Evolutionary conservation across 2,888 invertebrate species (phyloP), one percentile per base, ranked within the genome.

Genomic region (Pseudococcus longispinus): DNA sequence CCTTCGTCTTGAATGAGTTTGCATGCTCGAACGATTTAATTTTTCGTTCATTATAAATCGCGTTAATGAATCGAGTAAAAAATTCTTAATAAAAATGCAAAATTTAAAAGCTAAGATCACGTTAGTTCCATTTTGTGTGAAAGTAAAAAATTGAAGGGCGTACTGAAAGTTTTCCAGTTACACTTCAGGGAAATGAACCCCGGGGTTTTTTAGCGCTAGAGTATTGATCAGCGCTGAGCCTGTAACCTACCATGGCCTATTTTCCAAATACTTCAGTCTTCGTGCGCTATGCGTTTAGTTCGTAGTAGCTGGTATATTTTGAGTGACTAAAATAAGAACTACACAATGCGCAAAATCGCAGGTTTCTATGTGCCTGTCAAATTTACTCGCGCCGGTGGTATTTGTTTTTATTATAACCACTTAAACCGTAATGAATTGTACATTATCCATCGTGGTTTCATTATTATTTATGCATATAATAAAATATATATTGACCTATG

Each of bases 111-210:
- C 26, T 42, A 80, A 42, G 77, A 80, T 80, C 77, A 80, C 77
- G 77, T 80, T 80, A 80, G 42, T 80, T 80, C 77, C 77, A 80
- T 80, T 80, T 80, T 80, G 77, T 80, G 77, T 80, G 77, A 80
- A 80, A 80, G 77, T 80, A 80, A 80, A 80, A 80, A 80, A 80
- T 80, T 80, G 77, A 80, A 80, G 77, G 77, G 77, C 77, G 77
- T 80, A 80, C 77, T 80, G 77, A 80, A 80, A 80, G 77, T 80
- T 80, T 80, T 80, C 77, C 77, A 80, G 77, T 80, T 80, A 80
- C 77, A 80, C 77, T 80, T 80, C 77, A 80, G 77, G 77, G 77
- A 80, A 80, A 80, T 80, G 77, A 80, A 80, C 77, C 77, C 77
- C 77, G 77, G 77, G 77, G 77, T 80, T 80, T 80, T 80, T 80